These are phyloP conservation scores for Eugnorisma glareosa DNA, from an alignment of 2,888 invertebrate species.

Conservation along the genomic window DNA sequence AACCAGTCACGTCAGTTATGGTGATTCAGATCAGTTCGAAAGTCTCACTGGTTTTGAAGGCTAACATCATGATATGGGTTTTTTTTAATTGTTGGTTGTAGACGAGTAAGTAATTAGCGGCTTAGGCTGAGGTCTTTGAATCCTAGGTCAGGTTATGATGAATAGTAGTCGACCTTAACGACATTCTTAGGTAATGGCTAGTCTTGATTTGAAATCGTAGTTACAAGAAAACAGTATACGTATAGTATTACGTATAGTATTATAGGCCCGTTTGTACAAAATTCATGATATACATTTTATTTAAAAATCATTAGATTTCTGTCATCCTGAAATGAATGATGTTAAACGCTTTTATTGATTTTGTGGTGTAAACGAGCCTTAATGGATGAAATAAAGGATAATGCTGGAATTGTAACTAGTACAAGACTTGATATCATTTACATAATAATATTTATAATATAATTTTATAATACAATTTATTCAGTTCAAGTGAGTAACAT, in stretches of 20 bases:
- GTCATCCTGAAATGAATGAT: no score
- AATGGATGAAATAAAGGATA: background rate
- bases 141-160: constrained; percentile 22
- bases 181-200: background rate
- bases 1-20: constrained; percentile 67
- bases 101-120: constrained; percentile 1
- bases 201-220: background rate
- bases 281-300: background rate
- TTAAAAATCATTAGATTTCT: background rate
- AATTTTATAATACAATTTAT: no score
- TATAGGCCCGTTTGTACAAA: background rate
- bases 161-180: constrained; percentile 7
- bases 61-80: constrained; percentile 21
- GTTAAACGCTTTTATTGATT: background rate
- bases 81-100: constrained; percentile 32
- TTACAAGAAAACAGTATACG: background rate
- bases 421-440: no score
- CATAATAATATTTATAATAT: no score
- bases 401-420: background rate
- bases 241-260: background rate
- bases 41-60: constrained; percentile 52
- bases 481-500: no score
- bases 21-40: constrained; percentile 56
- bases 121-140: background rate
- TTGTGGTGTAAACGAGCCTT: background rate